These are phyloP conservation scores for Tamias sibiricus DNA, from an alignment of 2,113 vertebrate species.

Conservation along the genomic window DNA sequence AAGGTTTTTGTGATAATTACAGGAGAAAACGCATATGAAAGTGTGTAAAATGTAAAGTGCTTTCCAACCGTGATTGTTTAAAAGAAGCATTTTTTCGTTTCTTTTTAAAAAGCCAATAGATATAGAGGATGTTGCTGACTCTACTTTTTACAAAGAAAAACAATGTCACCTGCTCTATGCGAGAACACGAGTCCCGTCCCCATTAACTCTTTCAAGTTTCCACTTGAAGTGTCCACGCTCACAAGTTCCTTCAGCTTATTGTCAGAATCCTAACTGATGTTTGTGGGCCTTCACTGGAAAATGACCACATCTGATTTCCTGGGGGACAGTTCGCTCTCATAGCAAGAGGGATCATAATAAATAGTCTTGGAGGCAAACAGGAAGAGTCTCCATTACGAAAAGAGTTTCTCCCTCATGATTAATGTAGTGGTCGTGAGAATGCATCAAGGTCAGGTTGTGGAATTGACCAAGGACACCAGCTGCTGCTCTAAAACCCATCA, in stretches of 20 bases:
- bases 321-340: neutral
- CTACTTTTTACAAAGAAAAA: conserved; percentile 29
- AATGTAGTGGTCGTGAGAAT: neutral
- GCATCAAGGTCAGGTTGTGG: neutral
- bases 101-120: neutral
- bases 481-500: neutral
- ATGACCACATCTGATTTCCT: neutral
- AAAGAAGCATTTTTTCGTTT: neutral
- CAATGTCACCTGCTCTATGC: neutral
- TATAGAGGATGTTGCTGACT: neutral
- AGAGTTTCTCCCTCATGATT: neutral
- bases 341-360: neutral
- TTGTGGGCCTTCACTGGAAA: neutral
- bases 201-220: neutral
- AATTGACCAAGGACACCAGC: neutral
- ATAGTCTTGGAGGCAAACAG: neutral
- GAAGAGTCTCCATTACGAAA: neutral
- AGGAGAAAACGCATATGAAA: neutral
- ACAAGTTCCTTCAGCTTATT: neutral
- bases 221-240: neutral
- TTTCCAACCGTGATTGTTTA: neutral
- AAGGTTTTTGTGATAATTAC: neutral
- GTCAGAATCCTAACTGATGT: neutral
- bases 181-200: neutral
- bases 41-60: neutral